These are phyloP conservation scores for Crotalus horridus DNA, from an alignment of 2,113 vertebrate genomes.

Conservation along the genomic window DNA sequence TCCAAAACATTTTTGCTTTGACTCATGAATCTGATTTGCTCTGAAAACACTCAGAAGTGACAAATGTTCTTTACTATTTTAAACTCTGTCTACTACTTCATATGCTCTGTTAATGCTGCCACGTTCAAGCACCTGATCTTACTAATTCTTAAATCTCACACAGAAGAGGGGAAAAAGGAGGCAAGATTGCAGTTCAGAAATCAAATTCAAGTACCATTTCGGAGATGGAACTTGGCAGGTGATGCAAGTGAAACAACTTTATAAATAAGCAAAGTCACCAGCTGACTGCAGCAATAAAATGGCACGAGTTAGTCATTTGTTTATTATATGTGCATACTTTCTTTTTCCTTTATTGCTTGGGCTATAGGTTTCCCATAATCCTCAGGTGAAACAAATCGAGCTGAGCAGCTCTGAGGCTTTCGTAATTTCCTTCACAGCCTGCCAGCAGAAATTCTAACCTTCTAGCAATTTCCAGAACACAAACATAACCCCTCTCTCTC, in stretches of 20 bases:
- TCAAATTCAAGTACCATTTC: not conserved
- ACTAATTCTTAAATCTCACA: not conserved
- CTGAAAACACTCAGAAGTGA: not conserved
- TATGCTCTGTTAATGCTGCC: not conserved
- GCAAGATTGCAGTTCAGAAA: not conserved
- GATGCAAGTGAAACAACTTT: not conserved
- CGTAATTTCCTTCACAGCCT: not conserved
- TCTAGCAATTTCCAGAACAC: not conserved
- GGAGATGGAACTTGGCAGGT: not conserved
- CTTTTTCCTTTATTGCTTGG: not conserved
- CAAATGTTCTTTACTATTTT: not conserved
- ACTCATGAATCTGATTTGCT: not conserved
- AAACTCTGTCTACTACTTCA: not conserved
- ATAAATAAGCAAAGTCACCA: not conserved
- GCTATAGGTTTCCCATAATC: not conserved
- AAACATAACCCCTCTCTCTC: not conserved
- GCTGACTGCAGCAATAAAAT: not conserved
- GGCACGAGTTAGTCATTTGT: not conserved
- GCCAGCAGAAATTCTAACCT: not conserved
- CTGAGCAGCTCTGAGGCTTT: not conserved
- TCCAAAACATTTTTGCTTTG: not conserved
- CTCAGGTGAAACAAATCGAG: not conserved
- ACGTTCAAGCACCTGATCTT: not conserved
- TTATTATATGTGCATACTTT: not conserved
- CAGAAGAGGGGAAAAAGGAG: not conserved